These are phyloP conservation scores for Poicephalus gulielmi DNA, from an alignment of 2,113 vertebrate genomes.

Conservation along the genomic window DNA sequence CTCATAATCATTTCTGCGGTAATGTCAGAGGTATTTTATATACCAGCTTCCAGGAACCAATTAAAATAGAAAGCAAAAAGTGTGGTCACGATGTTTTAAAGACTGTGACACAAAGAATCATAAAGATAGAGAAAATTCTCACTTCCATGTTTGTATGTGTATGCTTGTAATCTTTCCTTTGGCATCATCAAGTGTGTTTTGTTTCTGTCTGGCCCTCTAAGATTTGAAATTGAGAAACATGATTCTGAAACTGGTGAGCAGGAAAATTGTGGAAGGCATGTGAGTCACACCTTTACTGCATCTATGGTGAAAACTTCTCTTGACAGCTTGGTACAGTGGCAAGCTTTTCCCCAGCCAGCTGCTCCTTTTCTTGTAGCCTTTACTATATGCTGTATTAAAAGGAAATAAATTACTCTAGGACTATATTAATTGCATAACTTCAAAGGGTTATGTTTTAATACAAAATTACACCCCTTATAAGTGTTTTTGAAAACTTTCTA, in stretches of 20 bases:
- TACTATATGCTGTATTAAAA: background rate
- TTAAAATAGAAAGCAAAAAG: background rate
- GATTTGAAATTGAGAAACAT: background rate
- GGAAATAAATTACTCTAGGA: background rate
- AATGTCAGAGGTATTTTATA: background rate
- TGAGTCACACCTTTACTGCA: background rate
- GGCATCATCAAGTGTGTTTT: background rate
- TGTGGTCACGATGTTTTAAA: background rate
- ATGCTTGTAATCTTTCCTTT: background rate
- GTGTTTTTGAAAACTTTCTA: background rate
- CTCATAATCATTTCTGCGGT: background rate
- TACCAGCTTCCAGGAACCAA: background rate
- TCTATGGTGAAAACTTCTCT: background rate
- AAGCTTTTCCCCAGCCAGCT: background rate
- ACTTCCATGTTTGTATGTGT: background rate
- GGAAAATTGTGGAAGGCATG: accelerated
- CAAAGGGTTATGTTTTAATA: background rate
- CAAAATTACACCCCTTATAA: background rate
- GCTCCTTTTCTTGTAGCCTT: background rate
- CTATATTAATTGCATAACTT: background rate
- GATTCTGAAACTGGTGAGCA: background rate
- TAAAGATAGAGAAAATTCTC: background rate
- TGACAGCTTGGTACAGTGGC: background rate
- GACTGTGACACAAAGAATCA: background rate
- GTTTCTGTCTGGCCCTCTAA: background rate